Percentiles rank a stretch among this genome's conserved stretches.
phyloP scores from a whole-genome alignment of 2,888 invertebrate genomes.

The Eudemis profundana region DNA sequence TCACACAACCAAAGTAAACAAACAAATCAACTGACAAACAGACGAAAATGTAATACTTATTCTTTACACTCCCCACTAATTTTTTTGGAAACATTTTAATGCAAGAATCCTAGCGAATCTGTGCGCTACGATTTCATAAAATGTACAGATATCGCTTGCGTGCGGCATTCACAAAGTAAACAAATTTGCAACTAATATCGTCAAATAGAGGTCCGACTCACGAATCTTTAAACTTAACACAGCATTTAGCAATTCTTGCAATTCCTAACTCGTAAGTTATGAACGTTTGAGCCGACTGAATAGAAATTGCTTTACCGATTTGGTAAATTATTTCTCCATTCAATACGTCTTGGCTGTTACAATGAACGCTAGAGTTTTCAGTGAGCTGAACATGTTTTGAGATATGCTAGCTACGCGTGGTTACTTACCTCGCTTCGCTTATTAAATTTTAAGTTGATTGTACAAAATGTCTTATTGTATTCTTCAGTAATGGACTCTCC shows the following conservation, averaged over 20 bases:
- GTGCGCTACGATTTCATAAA: no score
- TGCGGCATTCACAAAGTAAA: background rate
- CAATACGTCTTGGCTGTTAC: constrained; percentile 17
- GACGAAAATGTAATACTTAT: no score
- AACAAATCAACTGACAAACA: no score
- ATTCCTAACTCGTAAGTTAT: constrained; percentile 11
- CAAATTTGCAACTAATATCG: background rate
- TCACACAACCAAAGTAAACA: no score
- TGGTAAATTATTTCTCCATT: constrained; percentile 33
- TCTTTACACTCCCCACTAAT: no score
- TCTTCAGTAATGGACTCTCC: no score
- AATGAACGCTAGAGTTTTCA: constrained; percentile 24
- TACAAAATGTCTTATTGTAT: no score
- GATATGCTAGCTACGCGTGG: background rate
- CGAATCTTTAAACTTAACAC: background rate
- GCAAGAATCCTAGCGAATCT: no score
- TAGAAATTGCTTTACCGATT: constrained; percentile 33
- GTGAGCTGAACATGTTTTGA: constrained; percentile 15
- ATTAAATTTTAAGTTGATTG: no score
- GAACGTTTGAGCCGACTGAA: constrained; percentile 18
- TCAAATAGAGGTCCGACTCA: background rate
- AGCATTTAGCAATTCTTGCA: constrained; percentile 17
- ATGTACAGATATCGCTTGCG: no score
- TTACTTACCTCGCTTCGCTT: background rate
- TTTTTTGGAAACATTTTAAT: no score